phyloP scores from a whole-genome alignment of 2,797 vertebrate species.

The Cichlasoma orientale region DNA sequence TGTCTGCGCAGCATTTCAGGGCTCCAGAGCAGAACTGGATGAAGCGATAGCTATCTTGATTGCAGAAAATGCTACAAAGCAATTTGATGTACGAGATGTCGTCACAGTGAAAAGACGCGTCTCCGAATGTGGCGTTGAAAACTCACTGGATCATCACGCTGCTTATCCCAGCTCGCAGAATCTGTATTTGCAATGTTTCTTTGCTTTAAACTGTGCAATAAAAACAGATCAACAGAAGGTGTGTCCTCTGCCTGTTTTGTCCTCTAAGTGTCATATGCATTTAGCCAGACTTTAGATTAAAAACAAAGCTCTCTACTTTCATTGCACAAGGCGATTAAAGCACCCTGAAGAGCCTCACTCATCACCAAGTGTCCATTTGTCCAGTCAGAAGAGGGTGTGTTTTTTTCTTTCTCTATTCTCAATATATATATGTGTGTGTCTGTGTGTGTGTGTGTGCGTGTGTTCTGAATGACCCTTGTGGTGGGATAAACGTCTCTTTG shows the following conservation, averaged over 20 bases:
- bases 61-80: background rate
- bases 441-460: slow-evolving; percentile 12
- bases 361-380: slow-evolving; percentile 56
- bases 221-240: slow-evolving; percentile 31
- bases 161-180: background rate
- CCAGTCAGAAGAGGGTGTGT: slow-evolving; percentile 50
- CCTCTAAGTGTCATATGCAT: slow-evolving; percentile 4
- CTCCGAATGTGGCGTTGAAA: background rate
- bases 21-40: background rate
- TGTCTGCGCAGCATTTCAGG: background rate
- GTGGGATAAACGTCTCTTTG: slow-evolving; percentile 74
- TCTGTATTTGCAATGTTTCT: background rate
- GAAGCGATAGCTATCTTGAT: background rate
- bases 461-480: slow-evolving; percentile 54
- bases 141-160: background rate
- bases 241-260: slow-evolving; percentile 41
- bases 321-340: slow-evolving; percentile 17
- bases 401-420: background rate
- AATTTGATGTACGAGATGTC: background rate
- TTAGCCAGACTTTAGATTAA: background rate
- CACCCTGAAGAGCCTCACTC: slow-evolving; percentile 48
- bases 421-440: background rate
- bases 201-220: slow-evolving; percentile 36
- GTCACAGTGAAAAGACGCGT: background rate
- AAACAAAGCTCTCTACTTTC: slow-evolving; percentile 30